Conservation (phyloP, 2,888 invertebrate genomes). For the Ormyrus nitidulus region DNA sequence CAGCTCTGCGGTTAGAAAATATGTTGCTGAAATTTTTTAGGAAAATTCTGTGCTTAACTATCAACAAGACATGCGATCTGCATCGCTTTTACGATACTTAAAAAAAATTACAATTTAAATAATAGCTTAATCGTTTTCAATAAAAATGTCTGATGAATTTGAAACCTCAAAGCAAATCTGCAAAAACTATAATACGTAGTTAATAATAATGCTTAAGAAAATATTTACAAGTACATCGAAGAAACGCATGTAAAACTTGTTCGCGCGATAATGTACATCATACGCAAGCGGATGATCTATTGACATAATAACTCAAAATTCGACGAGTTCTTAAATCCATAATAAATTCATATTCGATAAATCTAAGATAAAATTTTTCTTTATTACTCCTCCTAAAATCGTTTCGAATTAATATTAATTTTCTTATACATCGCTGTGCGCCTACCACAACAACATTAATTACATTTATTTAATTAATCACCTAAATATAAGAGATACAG, state of each 20-base stretch:
- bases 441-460: conserved; percentile 76
- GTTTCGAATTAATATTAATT: conserved; percentile 71
- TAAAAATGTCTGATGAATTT: conserved; percentile 25
- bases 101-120: conserved; percentile 18
- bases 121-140: conserved; percentile 10
- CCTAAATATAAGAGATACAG: conserved; percentile 75
- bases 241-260: conserved; percentile 49
- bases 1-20: conserved; percentile 23
- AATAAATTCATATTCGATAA: conserved; percentile 52
- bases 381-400: conserved; percentile 74
- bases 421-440: conserved; percentile 73
- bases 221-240: conserved; percentile 53
- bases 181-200: conserved; percentile 41
- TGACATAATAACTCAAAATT: conserved; percentile 51
- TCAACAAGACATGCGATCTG: conserved; percentile 8
- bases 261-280: conserved; percentile 51
- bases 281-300: conserved; percentile 46
- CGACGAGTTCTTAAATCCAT: conserved; percentile 45
- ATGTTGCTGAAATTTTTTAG: conserved; percentile 1
- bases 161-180: conserved; percentile 40
- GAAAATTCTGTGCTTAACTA: conserved; percentile 27
- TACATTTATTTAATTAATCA: conserved; percentile 75
- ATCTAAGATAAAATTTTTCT: conserved; percentile 74
- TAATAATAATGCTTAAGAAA: conserved; percentile 52
- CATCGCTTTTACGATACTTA: neutral